Evolutionary conservation across 2,888 invertebrate genomes (phyloP), one percentile per base, ranked within the genome.

Genomic region (Pheosia gnoma): DNA sequence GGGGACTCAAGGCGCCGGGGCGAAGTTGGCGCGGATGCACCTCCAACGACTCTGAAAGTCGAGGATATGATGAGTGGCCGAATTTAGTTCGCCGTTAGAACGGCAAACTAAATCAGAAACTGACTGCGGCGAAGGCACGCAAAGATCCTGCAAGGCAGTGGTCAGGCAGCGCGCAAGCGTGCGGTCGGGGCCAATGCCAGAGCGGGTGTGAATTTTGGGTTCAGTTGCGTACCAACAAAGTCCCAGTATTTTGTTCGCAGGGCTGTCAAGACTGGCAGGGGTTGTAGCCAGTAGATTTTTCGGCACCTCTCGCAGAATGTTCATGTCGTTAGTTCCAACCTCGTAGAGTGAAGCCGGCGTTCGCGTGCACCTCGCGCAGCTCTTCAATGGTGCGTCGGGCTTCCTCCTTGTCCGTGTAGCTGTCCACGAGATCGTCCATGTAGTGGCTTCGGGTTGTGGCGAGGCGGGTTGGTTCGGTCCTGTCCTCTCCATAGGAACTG

Each of bases 401-500:
- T 13, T 61, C 61, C 25, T 60, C 59, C 5, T 55, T 25, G 7
- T 11, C 41, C 5, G 52, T 52, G 54, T 60, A 66, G 41, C 63
- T 61, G 2, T 59, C 59, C 2, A 59, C 11, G 7, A 58, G 60
- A 4, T 66, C 66, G 9, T 67, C 66, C 59, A 67, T 61, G 9
- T 63, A 67, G 11, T 67, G 62, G 10, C 47, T 52, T 3, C 37
- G 38, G 2, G 41, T 54, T 67, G 52, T 65, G 61, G 5, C 47
- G 25, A 3, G 61, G 67, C 25, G 8, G 59, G 25, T 9, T 39
- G 25, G 7, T 13, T n/a, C 10, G 11, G 7, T 5, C n/a, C 6
- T 54, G 57, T 5, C 52, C 67, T 36, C 66, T 58, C 68, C 62
- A 75, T 11, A 45, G 52, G 13, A 52, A 52, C 11, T 52, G 41